Evolutionary conservation across 2,888 invertebrate genomes (phyloP).

Genomic region (Drosophila subquinaria): DNA sequence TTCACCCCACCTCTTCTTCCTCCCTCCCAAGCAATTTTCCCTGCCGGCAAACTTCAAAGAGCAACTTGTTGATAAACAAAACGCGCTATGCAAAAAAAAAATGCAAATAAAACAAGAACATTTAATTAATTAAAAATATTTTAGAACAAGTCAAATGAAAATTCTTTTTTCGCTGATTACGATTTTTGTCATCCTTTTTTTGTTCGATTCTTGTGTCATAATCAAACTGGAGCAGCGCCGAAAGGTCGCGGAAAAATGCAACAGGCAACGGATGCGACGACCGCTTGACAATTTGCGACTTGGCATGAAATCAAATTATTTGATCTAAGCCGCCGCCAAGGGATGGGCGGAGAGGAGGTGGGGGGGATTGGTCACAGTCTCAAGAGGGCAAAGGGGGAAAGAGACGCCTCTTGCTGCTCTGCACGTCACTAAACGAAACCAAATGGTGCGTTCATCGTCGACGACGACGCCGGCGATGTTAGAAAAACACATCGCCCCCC

Average conservation of each 20-base stretch:
- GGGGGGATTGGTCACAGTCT: constrained; percentile 22
- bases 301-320: constrained; percentile 84
- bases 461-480: constrained; percentile 27
- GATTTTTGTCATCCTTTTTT: constrained; percentile 21
- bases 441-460: constrained; percentile 74
- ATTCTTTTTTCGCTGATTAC: constrained; percentile 42
- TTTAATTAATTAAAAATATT: constrained; percentile 73
- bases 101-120: constrained; percentile 24
- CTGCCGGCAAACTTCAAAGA: constrained; percentile 66
- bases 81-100: constrained; percentile 46
- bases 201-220: constrained; percentile 37
- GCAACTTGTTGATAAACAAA: constrained; percentile 66
- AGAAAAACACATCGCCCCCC: constrained; percentile 30
- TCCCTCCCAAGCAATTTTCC: constrained; percentile 10
- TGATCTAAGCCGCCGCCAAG: constrained; percentile 81
- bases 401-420: constrained; percentile 17
- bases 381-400: constrained; percentile 14
- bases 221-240: constrained; percentile 71
- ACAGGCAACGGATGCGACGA: constrained; percentile 67
- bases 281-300: constrained; percentile 83
- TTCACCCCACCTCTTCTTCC: neutral
- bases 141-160: constrained; percentile 57
- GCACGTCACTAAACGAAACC: constrained; percentile 80
- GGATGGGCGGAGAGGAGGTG: constrained; percentile 10
- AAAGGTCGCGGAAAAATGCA: constrained; percentile 50